These are phyloP conservation scores for Pristionchus mayeri DNA, from an alignment of 2,888 invertebrate species.

Conservation along the genomic window DNA sequence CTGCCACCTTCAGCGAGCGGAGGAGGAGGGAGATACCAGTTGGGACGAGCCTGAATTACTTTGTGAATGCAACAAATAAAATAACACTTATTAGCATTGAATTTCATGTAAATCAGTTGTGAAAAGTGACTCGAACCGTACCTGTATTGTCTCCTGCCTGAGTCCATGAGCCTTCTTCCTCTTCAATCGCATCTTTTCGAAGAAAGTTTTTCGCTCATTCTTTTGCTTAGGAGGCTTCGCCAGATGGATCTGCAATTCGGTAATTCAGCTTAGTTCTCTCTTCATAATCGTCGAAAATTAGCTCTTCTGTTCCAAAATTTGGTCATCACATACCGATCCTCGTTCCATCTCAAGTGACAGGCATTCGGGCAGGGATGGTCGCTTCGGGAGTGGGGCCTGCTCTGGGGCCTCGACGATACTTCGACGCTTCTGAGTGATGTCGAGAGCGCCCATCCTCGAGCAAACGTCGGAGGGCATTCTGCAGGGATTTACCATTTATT, in stretches of 20 bases:
- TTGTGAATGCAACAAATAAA: neutral
- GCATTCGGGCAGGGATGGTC: slow-evolving; percentile 41
- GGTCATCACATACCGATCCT: neutral
- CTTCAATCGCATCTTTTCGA: slow-evolving; percentile 12
- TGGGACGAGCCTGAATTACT: neutral
- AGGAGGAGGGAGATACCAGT: slow-evolving; percentile 32
- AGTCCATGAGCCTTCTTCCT: neutral
- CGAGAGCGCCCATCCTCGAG: neutral
- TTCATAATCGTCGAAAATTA: too few relatives aligned
- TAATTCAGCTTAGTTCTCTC: too few relatives aligned
- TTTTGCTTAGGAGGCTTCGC: neutral
- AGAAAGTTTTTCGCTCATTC: neutral
- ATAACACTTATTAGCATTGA: neutral
- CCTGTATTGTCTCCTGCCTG: too few relatives aligned
- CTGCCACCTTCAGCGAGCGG: slow-evolving; percentile 36
- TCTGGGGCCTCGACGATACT: neutral
- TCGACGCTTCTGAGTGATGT: slow-evolving; percentile 30
- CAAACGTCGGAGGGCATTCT: slow-evolving; percentile 37
- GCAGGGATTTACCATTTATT: too few relatives aligned
- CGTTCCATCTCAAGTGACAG: neutral
- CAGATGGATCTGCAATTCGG: neutral
- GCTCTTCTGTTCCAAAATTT: too few relatives aligned
- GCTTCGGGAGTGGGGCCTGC: slow-evolving; percentile 15
- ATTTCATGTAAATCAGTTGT: too few relatives aligned
- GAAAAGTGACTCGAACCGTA: too few relatives aligned